Evolutionary conservation across 1,140 invertebrate genomes (phyloP).

Genomic region (Hylaeus anthracinus): DNA sequence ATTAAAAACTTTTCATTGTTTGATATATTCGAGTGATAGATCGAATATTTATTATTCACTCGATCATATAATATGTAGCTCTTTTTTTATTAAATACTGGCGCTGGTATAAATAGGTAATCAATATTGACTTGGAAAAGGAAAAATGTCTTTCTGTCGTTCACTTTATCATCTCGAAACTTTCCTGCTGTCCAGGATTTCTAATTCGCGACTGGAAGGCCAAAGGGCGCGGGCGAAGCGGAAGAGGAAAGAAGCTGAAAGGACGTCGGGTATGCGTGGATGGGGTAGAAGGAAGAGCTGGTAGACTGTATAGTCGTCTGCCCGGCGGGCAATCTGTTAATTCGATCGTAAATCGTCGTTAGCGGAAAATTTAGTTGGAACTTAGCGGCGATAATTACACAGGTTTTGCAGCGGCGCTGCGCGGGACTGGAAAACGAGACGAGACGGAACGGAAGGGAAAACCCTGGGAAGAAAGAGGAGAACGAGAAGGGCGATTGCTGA

Average conservation of each 20-base stretch:
- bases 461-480: conserved; percentile 27
- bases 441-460: conserved; percentile 34
- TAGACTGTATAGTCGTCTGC: conserved; percentile 27
- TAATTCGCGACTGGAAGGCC: too few relatives aligned
- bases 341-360: conserved; percentile 77
- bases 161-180: too few relatives aligned
- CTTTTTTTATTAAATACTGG: too few relatives aligned
- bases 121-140: too few relatives aligned
- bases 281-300: neutral
- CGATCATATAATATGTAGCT: too few relatives aligned
- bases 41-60: too few relatives aligned
- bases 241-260: conserved; percentile 1
- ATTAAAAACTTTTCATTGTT: too few relatives aligned
- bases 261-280: neutral
- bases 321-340: conserved; percentile 72
- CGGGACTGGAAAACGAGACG: conserved; percentile 30
- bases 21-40: too few relatives aligned
- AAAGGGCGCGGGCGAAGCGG: neutral
- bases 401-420: conserved; percentile 58
- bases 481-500: conserved; percentile 60
- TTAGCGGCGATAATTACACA: conserved; percentile 72
- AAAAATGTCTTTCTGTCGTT: too few relatives aligned
- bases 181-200: too few relatives aligned
- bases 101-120: too few relatives aligned
- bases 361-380: conserved; percentile 73